phyloP scores from a whole-genome alignment of 2,888 invertebrate species.

The Pristionchus maxplancki region DNA sequence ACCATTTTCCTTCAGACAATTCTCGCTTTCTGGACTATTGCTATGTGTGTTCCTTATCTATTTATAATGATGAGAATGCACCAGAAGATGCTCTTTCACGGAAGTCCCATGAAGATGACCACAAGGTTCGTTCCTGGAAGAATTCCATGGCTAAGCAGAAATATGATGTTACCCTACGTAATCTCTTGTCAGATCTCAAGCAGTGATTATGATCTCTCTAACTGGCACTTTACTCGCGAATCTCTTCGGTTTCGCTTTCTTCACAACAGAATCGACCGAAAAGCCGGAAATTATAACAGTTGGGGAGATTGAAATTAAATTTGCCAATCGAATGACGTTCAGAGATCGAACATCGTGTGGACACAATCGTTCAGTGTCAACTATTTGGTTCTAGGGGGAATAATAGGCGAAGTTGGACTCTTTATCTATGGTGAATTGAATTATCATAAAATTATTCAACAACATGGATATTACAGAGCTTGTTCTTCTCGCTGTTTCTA shows the following conservation, averaged over 20 bases:
- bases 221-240: background rate
- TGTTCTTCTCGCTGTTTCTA: background rate
- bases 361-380: background rate
- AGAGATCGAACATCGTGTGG: background rate
- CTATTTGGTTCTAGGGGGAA: background rate
- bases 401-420: background rate
- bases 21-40: slow-evolving; percentile 26
- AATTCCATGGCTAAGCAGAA: background rate
- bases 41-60: slow-evolving; percentile 1
- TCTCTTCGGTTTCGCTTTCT: slow-evolving; percentile 17
- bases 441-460: background rate
- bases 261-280: background rate
- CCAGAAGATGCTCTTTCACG: slow-evolving; percentile 41
- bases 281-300: background rate
- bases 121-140: background rate
- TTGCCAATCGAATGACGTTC: background rate
- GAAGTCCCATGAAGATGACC: background rate
- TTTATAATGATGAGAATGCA: slow-evolving; percentile 38
- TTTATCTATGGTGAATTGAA: background rate
- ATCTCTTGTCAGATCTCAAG: background rate
- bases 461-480: background rate
- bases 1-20: background rate
- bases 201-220: background rate
- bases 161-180: background rate
- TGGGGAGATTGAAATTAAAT: background rate